These are phyloP conservation scores for Falcaria lacertinaria DNA, from an alignment of 2,888 invertebrate genomes.

Conservation along the genomic window DNA sequence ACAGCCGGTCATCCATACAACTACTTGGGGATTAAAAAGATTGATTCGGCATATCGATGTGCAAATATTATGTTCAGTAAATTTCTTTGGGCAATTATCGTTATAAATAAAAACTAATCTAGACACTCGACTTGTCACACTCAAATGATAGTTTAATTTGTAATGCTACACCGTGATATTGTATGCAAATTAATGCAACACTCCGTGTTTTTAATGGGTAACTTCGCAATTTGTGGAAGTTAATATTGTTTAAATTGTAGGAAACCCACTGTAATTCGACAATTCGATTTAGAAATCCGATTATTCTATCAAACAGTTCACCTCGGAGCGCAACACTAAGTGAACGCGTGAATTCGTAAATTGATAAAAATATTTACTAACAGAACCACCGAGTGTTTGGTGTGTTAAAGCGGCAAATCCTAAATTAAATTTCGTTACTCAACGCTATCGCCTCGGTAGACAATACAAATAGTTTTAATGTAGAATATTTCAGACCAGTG, in stretches of 20 bases:
- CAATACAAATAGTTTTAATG: slow-evolving; percentile 30
- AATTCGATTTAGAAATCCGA: slow-evolving; percentile 37
- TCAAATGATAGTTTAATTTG: neutral
- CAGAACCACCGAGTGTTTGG: neutral
- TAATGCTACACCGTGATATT: slow-evolving; percentile 11
- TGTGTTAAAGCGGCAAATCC: slow-evolving; percentile 2
- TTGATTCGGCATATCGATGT: no score
- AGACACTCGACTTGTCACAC: neutral
- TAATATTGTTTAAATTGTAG: slow-evolving; percentile 41
- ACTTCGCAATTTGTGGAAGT: slow-evolving; percentile 19
- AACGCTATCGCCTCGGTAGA: neutral
- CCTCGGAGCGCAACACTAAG: slow-evolving; percentile 15
- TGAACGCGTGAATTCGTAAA: slow-evolving; percentile 17
- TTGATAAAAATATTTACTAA: neutral
- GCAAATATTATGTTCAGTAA: no score
- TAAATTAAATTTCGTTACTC: slow-evolving; percentile 2
- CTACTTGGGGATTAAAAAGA: no score
- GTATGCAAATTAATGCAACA: slow-evolving; percentile 22
- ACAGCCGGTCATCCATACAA: no score
- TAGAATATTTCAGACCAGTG: slow-evolving; percentile 30
- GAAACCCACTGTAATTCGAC: slow-evolving; percentile 32
- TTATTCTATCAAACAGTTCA: slow-evolving; percentile 25
- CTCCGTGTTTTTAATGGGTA: slow-evolving; percentile 29
- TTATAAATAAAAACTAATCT: neutral
- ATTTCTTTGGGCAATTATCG: no score